Base-by-base conservation (phyloP, 1,140 invertebrate genomes). In the Pteromalus puparum region DNA sequence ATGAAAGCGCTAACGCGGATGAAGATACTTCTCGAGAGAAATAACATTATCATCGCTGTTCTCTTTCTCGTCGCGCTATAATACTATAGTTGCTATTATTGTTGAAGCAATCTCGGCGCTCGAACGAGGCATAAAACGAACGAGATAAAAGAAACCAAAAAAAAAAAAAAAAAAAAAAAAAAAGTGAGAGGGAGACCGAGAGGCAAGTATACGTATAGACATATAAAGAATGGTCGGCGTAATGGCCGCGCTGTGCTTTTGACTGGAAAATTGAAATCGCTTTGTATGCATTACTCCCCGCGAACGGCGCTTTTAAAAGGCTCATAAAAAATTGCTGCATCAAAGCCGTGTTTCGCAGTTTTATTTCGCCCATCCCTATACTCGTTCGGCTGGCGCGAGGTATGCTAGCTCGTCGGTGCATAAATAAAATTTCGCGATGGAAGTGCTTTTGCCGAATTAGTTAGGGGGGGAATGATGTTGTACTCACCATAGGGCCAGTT, bases 401-500 rank as follows among this genome's bases (percentile, higher is more conserved):
- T n/a, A n/a, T 21, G 28, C 21, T 5, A 18, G 28, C 18, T 18
- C 9, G 30, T n/a, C 73, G 73, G 28, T 70, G 26, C 13, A 53
- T 26, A 65, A 61, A 65, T 21, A 28, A 61, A 78, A 78, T 18
- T 24, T 68, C 68, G 70, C 53, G 53, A 21, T n/a, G 53, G n/a
- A 61, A 61, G 53, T n/a, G 53, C 53, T 53, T 53, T 15, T 18
- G 48, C 48, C 18, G 48, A 5, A 1, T 77, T 48, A 48, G 67
- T 1, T 53, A 53, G n/a, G 38, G 81, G 65, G 81, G 61, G 72
- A 83, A 83, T 28, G n/a, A 38, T 78, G 34, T 77, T 7, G 13
- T 85, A 94, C 95, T 95, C 93, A 98, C 97, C 95, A 96, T 34
- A 98, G 93, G 10, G 97, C 97, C 91, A 95, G 94, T 88, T 95